These are phyloP conservation scores for Carcina quercana DNA, from an alignment of 2,888 invertebrate genomes.

Conservation along the genomic window DNA sequence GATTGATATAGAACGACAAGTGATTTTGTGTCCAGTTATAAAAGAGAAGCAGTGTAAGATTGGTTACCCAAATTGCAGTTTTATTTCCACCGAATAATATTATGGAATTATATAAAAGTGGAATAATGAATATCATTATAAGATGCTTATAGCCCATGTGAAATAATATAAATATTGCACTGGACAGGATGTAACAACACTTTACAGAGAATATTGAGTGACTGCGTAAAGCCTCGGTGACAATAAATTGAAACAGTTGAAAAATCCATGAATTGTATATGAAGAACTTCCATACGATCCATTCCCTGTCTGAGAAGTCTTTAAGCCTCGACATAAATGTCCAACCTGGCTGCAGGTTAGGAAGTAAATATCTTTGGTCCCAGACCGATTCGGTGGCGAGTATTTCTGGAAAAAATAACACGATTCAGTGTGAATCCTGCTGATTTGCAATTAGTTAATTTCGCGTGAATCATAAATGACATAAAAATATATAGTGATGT, in stretches of 20 bases:
- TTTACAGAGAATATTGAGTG: slow-evolving; percentile 41
- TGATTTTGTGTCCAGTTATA: slow-evolving; percentile 65
- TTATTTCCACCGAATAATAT: slow-evolving; percentile 61
- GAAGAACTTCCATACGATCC: slow-evolving; percentile 77
- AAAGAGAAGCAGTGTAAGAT: slow-evolving; percentile 56
- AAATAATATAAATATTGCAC: slow-evolving; percentile 54
- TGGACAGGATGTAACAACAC: slow-evolving; percentile 71
- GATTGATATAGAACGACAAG: slow-evolving; percentile 60
- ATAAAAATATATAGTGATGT: no score
- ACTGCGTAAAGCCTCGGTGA: slow-evolving; percentile 65
- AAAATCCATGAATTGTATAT: slow-evolving; percentile 69
- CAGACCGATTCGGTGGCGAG: no score
- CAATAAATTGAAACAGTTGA: slow-evolving; percentile 67
- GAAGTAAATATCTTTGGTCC: no score
- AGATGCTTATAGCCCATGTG: slow-evolving; percentile 66
- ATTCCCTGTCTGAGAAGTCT: slow-evolving; percentile 83
- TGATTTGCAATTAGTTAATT: no score
- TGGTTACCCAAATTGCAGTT: slow-evolving; percentile 70
- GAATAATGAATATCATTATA: slow-evolving; percentile 69
- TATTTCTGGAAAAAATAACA: no score
- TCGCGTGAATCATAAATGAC: no score
- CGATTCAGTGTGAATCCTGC: slow-evolving; percentile 23
- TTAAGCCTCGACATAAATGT: slow-evolving; percentile 64
- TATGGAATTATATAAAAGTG: slow-evolving; percentile 62
- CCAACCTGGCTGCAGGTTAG: slow-evolving; percentile 76